Base-by-base conservation (phyloP, 2,888 invertebrate genomes). In the Ormyrus rosae region DNA sequence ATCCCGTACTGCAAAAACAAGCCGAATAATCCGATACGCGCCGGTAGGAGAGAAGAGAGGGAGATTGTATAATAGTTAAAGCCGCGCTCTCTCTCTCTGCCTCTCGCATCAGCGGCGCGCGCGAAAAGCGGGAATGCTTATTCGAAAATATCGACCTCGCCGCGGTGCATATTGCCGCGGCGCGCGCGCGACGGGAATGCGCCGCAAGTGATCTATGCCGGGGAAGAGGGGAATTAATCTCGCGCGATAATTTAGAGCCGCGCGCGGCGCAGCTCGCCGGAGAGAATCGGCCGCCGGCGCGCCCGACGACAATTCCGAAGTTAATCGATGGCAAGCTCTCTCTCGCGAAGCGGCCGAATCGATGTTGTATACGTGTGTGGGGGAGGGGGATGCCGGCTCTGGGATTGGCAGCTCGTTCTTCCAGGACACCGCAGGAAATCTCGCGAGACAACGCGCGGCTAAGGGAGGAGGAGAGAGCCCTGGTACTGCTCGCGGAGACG, bases 231-330 rank as follows among this genome's bases (percentile, higher is more conserved):
- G 79, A 85, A 86, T 87, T 86, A 87, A 87, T 87, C 85, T 85
- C 82, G 81, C 76, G 83, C 84, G 83, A 86, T 87, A 87, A 86
- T 86, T 87, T 84, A 86, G 81, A 83, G 83, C 83, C 81, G 82
- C 34, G 51, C 10, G 50, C 11, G 19, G 34, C 34, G 34, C 9
- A 13, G 48, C 2, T 53, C 48, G 34, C 19, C 10, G 46, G n/a
- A n/a, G 84, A 60, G 34, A 60, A 7, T 19, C 6, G 46, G 46
- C 8, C 83, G 84, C n/a, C 86, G 84, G 83, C 84, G 83, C 34
- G 34, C 34, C 34, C 85, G 86, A 87, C 84, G 86, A 87, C 87
- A 86, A 87, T 86, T 84, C 85, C 86, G 85, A 86, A 86, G 84
- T 87, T 87, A 88, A 86, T 88, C 86, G 86, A 87, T 87, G 85